These are phyloP conservation scores for Hypolimnas misippus DNA, from an alignment of 2,888 invertebrate species.

Conservation along the genomic window DNA sequence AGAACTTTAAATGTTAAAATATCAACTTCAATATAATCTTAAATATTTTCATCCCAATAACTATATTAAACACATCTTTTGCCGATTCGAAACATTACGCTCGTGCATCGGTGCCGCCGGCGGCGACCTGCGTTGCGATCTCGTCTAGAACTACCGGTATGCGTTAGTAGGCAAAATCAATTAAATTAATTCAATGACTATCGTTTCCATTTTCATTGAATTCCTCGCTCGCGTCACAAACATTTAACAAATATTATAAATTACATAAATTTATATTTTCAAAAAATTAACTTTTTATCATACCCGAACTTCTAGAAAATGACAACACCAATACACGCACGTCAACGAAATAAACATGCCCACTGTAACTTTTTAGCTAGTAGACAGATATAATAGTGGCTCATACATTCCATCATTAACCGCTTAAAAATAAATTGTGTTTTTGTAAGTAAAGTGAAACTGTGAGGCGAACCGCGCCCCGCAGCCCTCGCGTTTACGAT, in stretches of 20 bases:
- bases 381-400: constrained; percentile 2
- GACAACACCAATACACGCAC: constrained; percentile 21
- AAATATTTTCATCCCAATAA: constrained; percentile 60
- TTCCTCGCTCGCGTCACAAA: not conserved
- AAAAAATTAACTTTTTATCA: not conserved
- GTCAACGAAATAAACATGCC: constrained; percentile 14
- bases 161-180: too few relatives aligned
- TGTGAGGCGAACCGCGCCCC: constrained; percentile 3
- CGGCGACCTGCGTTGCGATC: not conserved
- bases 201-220: not conserved
- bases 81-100: constrained; percentile 13
- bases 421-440: constrained; percentile 3
- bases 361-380: constrained; percentile 3
- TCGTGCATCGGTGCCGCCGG: constrained; percentile 1
- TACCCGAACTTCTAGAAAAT: not conserved
- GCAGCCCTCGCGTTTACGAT: constrained; percentile 15
- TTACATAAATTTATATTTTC: not conserved
- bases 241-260: not conserved
- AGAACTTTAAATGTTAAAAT: constrained; percentile 58
- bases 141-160: not conserved
- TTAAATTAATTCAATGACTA: too few relatives aligned
- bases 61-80: constrained; percentile 40
- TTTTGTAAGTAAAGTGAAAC: constrained; percentile 54
- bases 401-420: constrained; percentile 40
- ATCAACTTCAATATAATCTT: constrained; percentile 70